These are phyloP conservation scores for Coenonympha arcania DNA, from an alignment of 2,888 invertebrate species.

Conservation along the genomic window DNA sequence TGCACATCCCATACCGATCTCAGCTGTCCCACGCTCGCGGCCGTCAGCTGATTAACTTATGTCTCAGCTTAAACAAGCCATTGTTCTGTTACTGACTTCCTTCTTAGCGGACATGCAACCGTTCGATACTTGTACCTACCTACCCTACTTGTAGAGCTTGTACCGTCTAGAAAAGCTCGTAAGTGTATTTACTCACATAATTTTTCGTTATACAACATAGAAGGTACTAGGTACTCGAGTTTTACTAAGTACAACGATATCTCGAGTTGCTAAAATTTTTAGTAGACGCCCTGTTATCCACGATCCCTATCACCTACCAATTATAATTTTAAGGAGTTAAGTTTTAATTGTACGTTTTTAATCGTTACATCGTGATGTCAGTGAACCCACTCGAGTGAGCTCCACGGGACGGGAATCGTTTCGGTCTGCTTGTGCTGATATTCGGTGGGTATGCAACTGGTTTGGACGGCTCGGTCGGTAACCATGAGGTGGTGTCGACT, in stretches of 20 bases:
- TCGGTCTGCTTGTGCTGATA: slow-evolving; percentile 63
- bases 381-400: slow-evolving; percentile 58
- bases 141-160: no score
- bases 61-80: slow-evolving; percentile 31
- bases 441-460: slow-evolving; percentile 57
- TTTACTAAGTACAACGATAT: no score
- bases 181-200: no score
- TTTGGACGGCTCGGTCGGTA: slow-evolving; percentile 44
- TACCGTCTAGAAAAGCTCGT: no score
- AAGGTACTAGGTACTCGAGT: no score
- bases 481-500: slow-evolving; percentile 40
- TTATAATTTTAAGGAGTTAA: slow-evolving; percentile 15
- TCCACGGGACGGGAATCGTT: slow-evolving; percentile 48
- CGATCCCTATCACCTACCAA: no score
- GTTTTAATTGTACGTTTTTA: slow-evolving; percentile 30
- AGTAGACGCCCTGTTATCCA: no score
- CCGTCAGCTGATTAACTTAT: slow-evolving; percentile 43
- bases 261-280: no score
- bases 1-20: slow-evolving; percentile 24
- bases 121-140: slow-evolving; percentile 4
- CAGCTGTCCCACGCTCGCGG: slow-evolving; percentile 45
- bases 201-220: no score
- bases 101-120: slow-evolving; percentile 20
- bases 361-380: slow-evolving; percentile 46
- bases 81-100: slow-evolving; percentile 33